Base-by-base conservation (phyloP, 2,888 invertebrate species). In the Teinopalpus imperialis region DNA sequence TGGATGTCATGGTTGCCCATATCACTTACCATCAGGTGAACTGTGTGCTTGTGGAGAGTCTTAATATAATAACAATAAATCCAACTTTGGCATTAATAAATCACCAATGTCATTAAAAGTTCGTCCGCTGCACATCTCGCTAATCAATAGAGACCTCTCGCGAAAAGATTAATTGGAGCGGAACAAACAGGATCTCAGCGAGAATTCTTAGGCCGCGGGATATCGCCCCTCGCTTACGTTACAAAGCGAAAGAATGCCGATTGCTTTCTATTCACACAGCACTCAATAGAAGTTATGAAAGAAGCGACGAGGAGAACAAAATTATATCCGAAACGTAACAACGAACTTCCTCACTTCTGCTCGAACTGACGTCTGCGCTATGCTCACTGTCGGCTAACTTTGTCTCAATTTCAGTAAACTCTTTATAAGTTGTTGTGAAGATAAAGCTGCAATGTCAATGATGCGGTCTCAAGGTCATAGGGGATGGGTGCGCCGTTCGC, bases 121-220 rank as follows among this genome's bases (percentile, higher is more conserved):
- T 6, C 27, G 27, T 9, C 27, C 9, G 18, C 32, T 14, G 16
- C 9, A n/a, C n/a, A n/a, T n/a, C n/a, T n/a, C n/a, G 18, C 10
- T 8, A 32, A 20, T 32, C 32, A 32, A 16, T 20, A 5, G 32
- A 18, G 32, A 14, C 32, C 32, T 18, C 32, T 16, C 2, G 5
- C 9, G 5, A 32, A 32, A 18, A 32, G 32, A 32, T 32, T 32
- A 32, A 32, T 32, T 18, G 9, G 6, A 32, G 9, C 16, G 32
- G 8, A 32, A 18, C 18, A 9, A 32, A 16, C 8, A n/a, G 32
- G 16, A 16, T 18, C 16, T 6, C 9, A 32, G 32, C 9, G 16
- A 16, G 9, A 32, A 18, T 10, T 8, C 32, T 18, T 18, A 8
- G 12, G 7, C 27, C 7, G 10, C 5, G 12, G 26, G 27, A 6